These are phyloP conservation scores for Dasypolia templi DNA, from an alignment of 2,888 invertebrate species.

Conservation along the genomic window DNA sequence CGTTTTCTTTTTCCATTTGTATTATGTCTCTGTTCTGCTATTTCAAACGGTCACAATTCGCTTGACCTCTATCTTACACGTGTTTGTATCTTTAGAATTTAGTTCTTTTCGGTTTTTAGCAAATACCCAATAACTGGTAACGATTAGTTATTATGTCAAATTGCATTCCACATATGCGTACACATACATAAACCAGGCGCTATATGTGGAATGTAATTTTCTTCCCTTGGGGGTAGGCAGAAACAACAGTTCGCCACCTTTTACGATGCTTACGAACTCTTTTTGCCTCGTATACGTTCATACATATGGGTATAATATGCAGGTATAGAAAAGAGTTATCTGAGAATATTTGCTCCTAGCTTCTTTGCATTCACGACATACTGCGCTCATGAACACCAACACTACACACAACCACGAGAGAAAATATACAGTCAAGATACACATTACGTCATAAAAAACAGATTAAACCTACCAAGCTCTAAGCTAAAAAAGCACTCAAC, in stretches of 20 bases:
- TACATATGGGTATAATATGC: neutral
- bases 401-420: too few species aligned
- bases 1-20: conserved; percentile 20
- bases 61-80: conserved; percentile 7
- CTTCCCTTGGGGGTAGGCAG: neutral
- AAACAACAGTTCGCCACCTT: neutral
- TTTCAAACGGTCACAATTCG: conserved; percentile 9
- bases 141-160: neutral
- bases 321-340: neutral
- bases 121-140: neutral
- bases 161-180: neutral
- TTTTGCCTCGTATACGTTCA: neutral
- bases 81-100: neutral
- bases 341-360: neutral
- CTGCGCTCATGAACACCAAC: too few species aligned
- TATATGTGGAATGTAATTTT: too few species aligned
- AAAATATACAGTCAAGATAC: too few species aligned
- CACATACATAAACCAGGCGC: neutral
- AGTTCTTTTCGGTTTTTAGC: neutral
- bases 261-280: neutral
- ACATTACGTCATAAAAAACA: too few species aligned
- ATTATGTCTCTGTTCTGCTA: conserved; percentile 21
- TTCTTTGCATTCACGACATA: neutral
- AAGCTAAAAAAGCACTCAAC: too few species aligned
- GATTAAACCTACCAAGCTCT: too few species aligned